phyloP scores from a whole-genome alignment of 1,140 invertebrate species.

The Scylla paramamosain region DNA sequence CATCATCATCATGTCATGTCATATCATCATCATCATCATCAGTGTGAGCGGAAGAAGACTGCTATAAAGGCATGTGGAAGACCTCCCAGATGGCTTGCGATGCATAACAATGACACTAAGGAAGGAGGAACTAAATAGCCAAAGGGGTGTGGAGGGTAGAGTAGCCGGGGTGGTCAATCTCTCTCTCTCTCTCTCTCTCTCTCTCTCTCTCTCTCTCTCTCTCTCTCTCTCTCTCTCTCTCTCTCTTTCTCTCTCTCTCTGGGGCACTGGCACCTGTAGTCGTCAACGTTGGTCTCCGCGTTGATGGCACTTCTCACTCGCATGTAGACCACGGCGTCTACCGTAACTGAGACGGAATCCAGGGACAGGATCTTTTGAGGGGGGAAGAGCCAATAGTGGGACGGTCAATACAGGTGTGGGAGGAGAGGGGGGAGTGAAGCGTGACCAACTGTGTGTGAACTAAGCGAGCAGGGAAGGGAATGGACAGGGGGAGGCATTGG shows the following conservation, averaged over 20 bases:
- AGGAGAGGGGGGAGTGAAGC: slow-evolving; percentile 80
- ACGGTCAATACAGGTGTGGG: slow-evolving; percentile 91
- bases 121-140: slow-evolving; percentile 31
- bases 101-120: slow-evolving; percentile 34
- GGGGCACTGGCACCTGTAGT: slow-evolving; percentile 71
- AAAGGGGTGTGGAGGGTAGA: slow-evolving; percentile 6
- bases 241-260: slow-evolving; percentile 55
- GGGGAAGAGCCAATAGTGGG: slow-evolving; percentile 85
- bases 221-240: neutral
- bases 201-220: slow-evolving; percentile 38
- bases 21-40: slow-evolving; percentile 8
- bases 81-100: slow-evolving; percentile 65
- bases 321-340: slow-evolving; percentile 88
- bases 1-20: neutral
- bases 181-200: slow-evolving; percentile 55
- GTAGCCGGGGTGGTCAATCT: neutral
- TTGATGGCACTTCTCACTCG: slow-evolving; percentile 72
- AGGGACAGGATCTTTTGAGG: slow-evolving; percentile 92
- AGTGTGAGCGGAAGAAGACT: neutral
- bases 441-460: neutral
- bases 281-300: slow-evolving; percentile 76
- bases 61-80: slow-evolving; percentile 18
- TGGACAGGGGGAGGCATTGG: slow-evolving; percentile 85
- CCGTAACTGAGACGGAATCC: slow-evolving; percentile 95
- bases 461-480: neutral